Evolutionary conservation across 2,888 invertebrate species (phyloP), one percentile per base, ranked within the genome.

Genomic region (Aleiodes leptofemur): DNA sequence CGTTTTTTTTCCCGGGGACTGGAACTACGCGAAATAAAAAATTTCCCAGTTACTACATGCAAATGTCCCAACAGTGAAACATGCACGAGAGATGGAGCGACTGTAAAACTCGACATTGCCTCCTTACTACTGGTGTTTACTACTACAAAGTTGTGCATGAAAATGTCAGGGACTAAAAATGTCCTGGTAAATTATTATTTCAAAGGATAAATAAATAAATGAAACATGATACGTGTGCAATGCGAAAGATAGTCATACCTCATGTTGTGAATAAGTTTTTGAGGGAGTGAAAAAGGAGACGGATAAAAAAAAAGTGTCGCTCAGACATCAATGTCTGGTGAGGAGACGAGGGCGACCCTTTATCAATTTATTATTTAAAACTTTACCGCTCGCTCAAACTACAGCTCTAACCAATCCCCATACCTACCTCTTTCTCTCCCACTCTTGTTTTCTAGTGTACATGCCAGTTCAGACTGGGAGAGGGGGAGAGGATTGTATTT

Each of bases 71-170:
- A 48, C 48, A 69, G 38, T 31, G 59, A 16, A 64, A 59, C 59
- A 72, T 50, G 73, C 73, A 78, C 72, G 77, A 73, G 77, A 76
- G 72, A 72, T 53, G 56, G 50, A 55, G 76, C 48, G 74, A 56
- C 69, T 72, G 71, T 74, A 76, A 70, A 61, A 55, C 55, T 64
- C 64, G 64, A 64, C 64, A 64, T 14, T 64, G 16, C 64, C 64
- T 74, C 74, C 70, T 74, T 70, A 70, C 74, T 66, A 57, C 72
- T 77, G 77, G 81, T 83, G 83, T 83, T 85, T 84, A 84, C 82
- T 79, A 73, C 50, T 53, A 53, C 56, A 68, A 43, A 64, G 43
- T 43, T 64, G 64, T 11, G 14, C 31, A 64, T 48, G 9, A 43
- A 43, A 68, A 57, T 48, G 57, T 68, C 69, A 55, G 38, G 34